phyloP scores from a whole-genome alignment of 2,113 vertebrate species.

The Odobenus rosmarus region DNA sequence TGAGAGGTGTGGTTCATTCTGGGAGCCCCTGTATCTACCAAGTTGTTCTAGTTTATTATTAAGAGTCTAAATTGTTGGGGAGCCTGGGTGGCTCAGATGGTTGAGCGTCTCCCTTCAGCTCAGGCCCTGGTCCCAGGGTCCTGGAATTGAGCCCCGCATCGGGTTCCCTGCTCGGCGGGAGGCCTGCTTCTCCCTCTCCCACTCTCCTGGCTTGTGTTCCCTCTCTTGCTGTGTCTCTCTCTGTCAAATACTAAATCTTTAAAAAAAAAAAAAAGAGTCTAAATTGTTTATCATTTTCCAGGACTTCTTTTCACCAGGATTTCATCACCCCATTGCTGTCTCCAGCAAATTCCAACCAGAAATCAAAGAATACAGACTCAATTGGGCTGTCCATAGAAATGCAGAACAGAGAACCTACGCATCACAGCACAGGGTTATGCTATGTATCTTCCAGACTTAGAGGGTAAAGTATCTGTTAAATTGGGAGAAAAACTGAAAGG shows the following conservation, averaged over 20 bases:
- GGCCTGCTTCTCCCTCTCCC: no score
- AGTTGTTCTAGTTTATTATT: neutral
- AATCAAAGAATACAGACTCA: neutral
- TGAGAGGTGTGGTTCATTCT: neutral
- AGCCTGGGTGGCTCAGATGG: no score
- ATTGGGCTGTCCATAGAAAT: neutral
- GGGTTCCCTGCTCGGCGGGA: no score
- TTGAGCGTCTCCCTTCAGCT: no score
- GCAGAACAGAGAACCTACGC: neutral
- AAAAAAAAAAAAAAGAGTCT: neutral
- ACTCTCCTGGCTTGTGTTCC: no score
- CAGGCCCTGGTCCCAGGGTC: no score
- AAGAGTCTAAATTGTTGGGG: neutral
- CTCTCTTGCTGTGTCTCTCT: no score
- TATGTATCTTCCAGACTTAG: neutral
- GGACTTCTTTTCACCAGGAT: neutral
- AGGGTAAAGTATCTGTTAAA: neutral
- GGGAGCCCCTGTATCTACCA: neutral
- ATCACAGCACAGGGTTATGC: neutral
- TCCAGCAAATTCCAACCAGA: neutral
- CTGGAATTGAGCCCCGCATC: no score
- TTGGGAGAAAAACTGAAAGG: slow-evolving; percentile 52
- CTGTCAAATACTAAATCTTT: no score
- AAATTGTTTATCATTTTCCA: neutral
- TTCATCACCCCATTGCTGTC: neutral